Base-by-base conservation (phyloP, 2,797 vertebrate species). In the Spatula clypeata region DNA sequence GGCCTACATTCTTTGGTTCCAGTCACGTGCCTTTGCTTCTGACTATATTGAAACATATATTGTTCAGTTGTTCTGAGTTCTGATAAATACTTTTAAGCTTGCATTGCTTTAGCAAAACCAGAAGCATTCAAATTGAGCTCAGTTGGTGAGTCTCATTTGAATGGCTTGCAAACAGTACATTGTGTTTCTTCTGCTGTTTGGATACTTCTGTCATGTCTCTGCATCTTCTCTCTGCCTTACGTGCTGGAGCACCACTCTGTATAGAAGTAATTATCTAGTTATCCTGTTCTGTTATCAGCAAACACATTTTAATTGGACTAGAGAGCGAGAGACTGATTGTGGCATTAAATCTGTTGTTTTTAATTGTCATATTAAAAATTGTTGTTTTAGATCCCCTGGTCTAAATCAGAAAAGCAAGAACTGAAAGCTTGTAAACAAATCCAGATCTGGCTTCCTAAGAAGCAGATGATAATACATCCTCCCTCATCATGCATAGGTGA, bases 101-200 rank as follows among this genome's bases (percentile, higher is more conserved):
- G 62, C 8, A 19, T 29, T 58, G 36, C 42, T 75, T 47, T 36
- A 69, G 57, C 9, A 47, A 31, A 44, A 54, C 6, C 1, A 4
- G 54, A 24, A 77, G 13, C 13, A 2, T 14, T 79, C 58, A 57
- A 32, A 40, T 6, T 67, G 32, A 27, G 75, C 24, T 75, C 27
- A 5, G 17, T 42, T 40, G 32, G 36, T 13, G 20, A 92, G 23
- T 11, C 67, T 62, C 1, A 2, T 64, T 61, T 1, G 6, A 73
- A 13, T 21, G 51, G 62, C 76, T 62, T 79, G 58, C 42, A 77
- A 55, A 62, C 18, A 89, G 11, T 27, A 18, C 13, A 3, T 42
- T 72, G 17, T 70, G 19, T 86, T 96, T 79, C 24, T 79, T 93
- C 27, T 83, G 60, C 65, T 93, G 36, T 86, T 90, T 77, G 75